Percentiles rank a stretch among this genome's conserved stretches.
phyloP scores from a whole-genome alignment of 2,113 vertebrate genomes.

The Synodontis membranacea region DNA sequence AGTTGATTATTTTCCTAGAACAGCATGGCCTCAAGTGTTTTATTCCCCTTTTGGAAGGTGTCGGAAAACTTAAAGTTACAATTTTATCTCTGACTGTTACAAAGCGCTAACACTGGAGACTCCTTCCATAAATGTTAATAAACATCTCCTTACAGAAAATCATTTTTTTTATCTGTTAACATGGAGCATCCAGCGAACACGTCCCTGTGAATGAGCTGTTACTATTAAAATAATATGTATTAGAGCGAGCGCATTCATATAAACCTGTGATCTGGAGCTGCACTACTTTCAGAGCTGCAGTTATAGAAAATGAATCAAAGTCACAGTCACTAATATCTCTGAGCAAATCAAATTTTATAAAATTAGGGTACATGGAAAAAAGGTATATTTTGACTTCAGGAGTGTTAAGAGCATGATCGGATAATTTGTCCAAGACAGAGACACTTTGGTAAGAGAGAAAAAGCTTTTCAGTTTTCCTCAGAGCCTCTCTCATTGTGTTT shows the following conservation, averaged over 20 bases:
- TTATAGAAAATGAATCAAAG: background rate
- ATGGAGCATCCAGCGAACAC: too few relatives aligned
- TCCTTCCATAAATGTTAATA: background rate
- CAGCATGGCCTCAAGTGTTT: background rate
- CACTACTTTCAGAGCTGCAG: background rate
- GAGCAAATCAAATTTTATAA: background rate
- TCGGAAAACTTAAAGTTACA: background rate
- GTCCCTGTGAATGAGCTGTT: background rate
- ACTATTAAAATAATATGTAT: background rate
- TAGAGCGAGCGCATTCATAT: background rate
- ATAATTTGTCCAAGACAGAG: background rate
- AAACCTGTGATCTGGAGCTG: background rate
- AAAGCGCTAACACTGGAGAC: background rate
- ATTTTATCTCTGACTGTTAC: background rate
- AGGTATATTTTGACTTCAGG: background rate
- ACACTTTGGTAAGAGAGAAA: background rate
- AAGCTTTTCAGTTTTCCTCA: slow-evolving; percentile 8
- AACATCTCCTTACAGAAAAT: background rate
- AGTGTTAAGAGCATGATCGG: background rate
- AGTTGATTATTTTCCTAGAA: background rate
- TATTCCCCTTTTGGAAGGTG: background rate
- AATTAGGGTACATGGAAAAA: background rate
- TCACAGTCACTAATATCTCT: background rate
- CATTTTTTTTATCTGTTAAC: background rate
- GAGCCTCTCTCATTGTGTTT: background rate